Conservation (phyloP, 2,888 invertebrate species). For the Creontiades dilutus region DNA sequence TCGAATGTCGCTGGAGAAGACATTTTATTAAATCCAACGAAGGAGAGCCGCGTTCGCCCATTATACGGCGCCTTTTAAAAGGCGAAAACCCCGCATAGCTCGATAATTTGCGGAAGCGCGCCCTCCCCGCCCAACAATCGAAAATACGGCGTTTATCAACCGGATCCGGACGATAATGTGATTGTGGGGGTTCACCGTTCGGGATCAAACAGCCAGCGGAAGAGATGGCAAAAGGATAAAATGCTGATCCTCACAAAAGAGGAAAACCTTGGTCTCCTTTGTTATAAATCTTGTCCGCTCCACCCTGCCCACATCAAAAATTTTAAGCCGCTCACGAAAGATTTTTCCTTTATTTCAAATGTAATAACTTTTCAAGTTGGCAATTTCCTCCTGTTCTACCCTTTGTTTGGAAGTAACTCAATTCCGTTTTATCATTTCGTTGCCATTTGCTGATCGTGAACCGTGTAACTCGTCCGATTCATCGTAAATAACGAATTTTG, state of each 20-base stretch:
- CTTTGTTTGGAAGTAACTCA: neutral
- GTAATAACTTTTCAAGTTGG: slow-evolving; percentile 27
- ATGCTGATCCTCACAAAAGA: slow-evolving; percentile 11
- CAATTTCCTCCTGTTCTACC: slow-evolving; percentile 6
- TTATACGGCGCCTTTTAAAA: neutral
- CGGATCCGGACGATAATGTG: slow-evolving; percentile 15
- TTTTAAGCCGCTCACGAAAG: slow-evolving; percentile 12
- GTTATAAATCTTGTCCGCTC: slow-evolving; percentile 3
- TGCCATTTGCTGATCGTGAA: neutral
- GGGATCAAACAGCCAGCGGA: neutral
- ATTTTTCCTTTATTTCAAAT: slow-evolving; percentile 22
- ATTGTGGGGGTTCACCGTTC: neutral
- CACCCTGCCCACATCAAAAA: neutral
- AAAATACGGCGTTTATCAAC: slow-evolving; percentile 11
- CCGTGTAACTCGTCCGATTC: neutral
- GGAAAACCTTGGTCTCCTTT: slow-evolving; percentile 11
- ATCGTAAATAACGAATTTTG: neutral
- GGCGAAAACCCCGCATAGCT: neutral
- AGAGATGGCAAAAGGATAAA: slow-evolving; percentile 20
- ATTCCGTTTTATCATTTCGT: neutral
- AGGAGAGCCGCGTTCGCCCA: neutral
- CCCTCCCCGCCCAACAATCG: neutral
- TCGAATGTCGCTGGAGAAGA: neutral
- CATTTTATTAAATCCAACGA: too few relatives aligned
- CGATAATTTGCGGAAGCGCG: neutral